Evolutionary conservation across 2,797 vertebrate genomes (phyloP).

Genomic region (Labeo calbasu): DNA sequence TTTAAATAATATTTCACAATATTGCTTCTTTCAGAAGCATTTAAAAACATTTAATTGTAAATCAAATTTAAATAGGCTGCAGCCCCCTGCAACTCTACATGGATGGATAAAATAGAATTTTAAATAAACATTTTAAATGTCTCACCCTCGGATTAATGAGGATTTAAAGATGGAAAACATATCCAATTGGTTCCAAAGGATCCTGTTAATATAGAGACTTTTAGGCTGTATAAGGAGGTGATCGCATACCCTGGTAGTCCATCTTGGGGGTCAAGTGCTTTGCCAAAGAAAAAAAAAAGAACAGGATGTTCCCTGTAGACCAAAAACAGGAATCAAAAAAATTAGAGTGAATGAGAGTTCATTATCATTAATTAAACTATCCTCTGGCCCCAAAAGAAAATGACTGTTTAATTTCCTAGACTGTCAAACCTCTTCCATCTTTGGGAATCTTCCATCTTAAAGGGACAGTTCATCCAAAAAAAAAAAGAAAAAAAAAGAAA

Average conservation of each 20-base stretch:
- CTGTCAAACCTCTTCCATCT: not conserved
- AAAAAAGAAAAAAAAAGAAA: no score
- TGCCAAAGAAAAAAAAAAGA: constrained; percentile 52
- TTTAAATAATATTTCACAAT: not conserved
- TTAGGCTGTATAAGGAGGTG: not conserved
- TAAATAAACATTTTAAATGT: not conserved
- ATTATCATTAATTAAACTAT: constrained; percentile 60
- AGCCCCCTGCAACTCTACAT: no score
- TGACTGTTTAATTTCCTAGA: constrained; percentile 14
- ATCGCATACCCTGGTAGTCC: not conserved
- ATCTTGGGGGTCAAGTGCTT: constrained; percentile 23
- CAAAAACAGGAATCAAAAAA: constrained; percentile 51
- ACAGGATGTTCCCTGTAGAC: constrained; percentile 66
- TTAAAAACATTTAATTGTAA: not conserved
- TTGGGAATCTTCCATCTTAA: not conserved
- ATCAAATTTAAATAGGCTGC: no score
- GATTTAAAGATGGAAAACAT: not conserved
- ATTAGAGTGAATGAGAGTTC: constrained; percentile 16
- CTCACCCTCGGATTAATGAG: not conserved
- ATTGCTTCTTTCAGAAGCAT: not conserved
- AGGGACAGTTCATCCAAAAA: not conserved
- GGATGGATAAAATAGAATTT: no score
- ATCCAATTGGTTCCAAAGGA: not conserved
- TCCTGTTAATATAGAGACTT: not conserved
- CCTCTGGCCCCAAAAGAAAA: constrained; percentile 2